Conservation (phyloP, 2,797 vertebrate species). For the Dermochelys coriacea region DNA sequence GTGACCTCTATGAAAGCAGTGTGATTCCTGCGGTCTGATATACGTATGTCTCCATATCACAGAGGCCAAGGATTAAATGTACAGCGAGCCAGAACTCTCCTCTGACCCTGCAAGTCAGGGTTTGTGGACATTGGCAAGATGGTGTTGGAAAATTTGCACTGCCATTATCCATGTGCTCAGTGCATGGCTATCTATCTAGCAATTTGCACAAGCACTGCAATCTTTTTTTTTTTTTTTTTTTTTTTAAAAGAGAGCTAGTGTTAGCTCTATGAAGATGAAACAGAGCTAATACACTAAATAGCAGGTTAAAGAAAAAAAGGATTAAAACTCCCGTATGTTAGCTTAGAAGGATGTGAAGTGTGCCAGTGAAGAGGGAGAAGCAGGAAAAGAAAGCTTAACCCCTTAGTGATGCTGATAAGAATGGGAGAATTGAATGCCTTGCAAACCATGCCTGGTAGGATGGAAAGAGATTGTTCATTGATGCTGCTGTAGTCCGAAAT, state of each 20-base stretch:
- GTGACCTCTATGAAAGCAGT: accelerated
- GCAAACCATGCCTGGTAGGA: not conserved
- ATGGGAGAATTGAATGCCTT: not conserved
- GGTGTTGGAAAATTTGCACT: accelerated
- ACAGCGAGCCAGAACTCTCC: not conserved
- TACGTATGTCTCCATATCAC: not conserved
- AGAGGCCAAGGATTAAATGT: not conserved
- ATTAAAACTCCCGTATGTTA: not conserved
- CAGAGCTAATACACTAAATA: not conserved
- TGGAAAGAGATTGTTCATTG: not conserved
- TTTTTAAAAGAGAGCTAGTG: not conserved
- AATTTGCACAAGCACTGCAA: not conserved
- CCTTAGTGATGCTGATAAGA: not conserved
- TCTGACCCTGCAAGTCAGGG: accelerated
- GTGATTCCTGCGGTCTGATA: not conserved
- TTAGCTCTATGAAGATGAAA: not conserved
- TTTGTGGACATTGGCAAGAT: accelerated
- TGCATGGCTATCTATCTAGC: not conserved
- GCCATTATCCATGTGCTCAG: not conserved
- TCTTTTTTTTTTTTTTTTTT: not conserved
- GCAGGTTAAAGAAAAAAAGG: not conserved
- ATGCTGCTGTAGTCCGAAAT: not conserved
- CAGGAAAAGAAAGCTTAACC: not conserved
- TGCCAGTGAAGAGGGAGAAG: not conserved
- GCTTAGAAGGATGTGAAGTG: not conserved